Evolutionary conservation across 2,888 invertebrate species (phyloP).

Genomic region (Cancer borealis): DNA sequence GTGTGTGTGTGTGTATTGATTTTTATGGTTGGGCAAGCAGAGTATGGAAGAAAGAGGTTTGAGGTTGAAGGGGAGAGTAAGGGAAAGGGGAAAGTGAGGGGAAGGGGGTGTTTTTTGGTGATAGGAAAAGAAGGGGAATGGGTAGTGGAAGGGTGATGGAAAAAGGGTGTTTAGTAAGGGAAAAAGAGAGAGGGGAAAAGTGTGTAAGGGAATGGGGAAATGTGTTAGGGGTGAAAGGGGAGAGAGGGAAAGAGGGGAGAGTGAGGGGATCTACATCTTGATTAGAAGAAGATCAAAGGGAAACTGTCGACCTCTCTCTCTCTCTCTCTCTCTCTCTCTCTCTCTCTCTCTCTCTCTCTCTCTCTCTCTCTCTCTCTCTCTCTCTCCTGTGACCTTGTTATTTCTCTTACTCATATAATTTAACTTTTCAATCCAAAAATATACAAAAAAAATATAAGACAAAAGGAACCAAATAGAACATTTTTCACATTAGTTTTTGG

Average conservation of each 20-base stretch:
- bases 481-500: neutral
- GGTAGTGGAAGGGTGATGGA: neutral
- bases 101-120: neutral
- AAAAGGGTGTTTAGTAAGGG: neutral
- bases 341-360: conserved; percentile 37
- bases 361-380: conserved; percentile 40
- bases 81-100: neutral
- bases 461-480: neutral
- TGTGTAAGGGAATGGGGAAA: neutral
- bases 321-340: conserved; percentile 5
- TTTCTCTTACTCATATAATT: neutral
- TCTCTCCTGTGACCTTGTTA: neutral
- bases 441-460: neutral
- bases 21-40: neutral
- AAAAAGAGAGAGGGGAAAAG: neutral
- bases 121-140: neutral
- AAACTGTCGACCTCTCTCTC: neutral
- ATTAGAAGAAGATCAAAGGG: neutral
- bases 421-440: neutral
- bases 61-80: neutral
- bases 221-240: neutral
- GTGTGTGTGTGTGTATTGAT: neutral
- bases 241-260: neutral
- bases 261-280: neutral
- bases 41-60: neutral